phyloP scores from a whole-genome alignment of 2,888 invertebrate species.

The Coelinius sp. region DNA sequence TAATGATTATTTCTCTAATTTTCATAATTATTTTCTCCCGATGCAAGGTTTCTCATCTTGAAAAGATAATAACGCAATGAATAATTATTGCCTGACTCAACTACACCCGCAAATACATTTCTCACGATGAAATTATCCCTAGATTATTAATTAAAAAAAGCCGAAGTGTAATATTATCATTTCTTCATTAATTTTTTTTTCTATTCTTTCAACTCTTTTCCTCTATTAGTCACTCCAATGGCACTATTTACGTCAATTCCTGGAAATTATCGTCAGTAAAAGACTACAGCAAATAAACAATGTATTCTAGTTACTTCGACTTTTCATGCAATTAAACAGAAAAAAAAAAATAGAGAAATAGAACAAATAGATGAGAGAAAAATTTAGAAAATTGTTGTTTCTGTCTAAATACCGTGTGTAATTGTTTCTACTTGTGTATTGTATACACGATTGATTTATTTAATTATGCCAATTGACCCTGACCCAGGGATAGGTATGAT shows the following conservation, averaged over 20 bases:
- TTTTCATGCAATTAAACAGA: neutral
- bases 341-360: neutral
- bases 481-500: neutral
- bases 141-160: neutral
- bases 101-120: neutral
- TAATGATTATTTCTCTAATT: neutral
- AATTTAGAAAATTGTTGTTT: neutral
- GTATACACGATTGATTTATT: slow-evolving; percentile 9
- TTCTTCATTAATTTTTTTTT: neutral
- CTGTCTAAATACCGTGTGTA: slow-evolving; percentile 15
- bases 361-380: neutral
- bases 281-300: neutral
- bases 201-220: neutral
- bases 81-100: neutral
- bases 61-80: neutral
- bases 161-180: neutral
- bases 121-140: neutral
- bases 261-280: neutral
- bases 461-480: slow-evolving; percentile 15
- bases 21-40: neutral
- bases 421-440: neutral
- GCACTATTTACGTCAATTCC: slow-evolving; percentile 1
- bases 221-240: neutral
- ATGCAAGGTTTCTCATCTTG: neutral
- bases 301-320: neutral